Evolutionary conservation across 2,888 invertebrate genomes (phyloP), one percentile per base, ranked within the genome.

Genomic region (Willowsia nigromaculata): DNA sequence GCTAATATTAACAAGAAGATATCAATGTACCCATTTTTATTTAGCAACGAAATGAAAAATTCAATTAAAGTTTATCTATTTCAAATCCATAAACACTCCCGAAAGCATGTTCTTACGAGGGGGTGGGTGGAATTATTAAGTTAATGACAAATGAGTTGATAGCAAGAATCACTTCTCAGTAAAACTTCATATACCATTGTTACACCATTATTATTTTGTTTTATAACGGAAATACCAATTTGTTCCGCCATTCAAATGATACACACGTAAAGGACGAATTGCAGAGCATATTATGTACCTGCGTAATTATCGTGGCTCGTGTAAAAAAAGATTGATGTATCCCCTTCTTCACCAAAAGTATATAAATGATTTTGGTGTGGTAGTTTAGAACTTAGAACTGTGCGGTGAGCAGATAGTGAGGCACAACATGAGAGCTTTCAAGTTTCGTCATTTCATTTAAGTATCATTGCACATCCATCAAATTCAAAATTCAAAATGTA

Each of bases 221-320:
- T 76, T 53, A 78, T 78, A 85, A 85, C 85, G 85, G 85, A 85
- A 85, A 85, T 78, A 27, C 47, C 76, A 76, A 85, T 85, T 85
- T 85, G 85, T 85, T 85, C 85, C 85, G 85, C 78, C 37, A 78
- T 78, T 65, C 62, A 62, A 65, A 65, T 78, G 85, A 78, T 85
- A 78, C 65, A 25, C 74, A 76, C 71, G 37, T 68, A 83, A 71
- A 71, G 71, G 59, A 71, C 53, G n/a, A 53, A 33, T 3, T 40
- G 30, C 68, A 9, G 47, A 13, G 22, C 30, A n/a, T 33, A 53
- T n/a, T n/a, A n/a, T n/a, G n/a, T 27, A 53, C 27, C 59, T 59
- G 18, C 59, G 59, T 59, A 59, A 59, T 59, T 25, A 27, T 25
- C 7, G 15, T 53, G 22, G 53, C 7, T 53, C 27, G 27, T 27